phyloP scores from a whole-genome alignment of 2,888 invertebrate species.

The Mantis religiosa region DNA sequence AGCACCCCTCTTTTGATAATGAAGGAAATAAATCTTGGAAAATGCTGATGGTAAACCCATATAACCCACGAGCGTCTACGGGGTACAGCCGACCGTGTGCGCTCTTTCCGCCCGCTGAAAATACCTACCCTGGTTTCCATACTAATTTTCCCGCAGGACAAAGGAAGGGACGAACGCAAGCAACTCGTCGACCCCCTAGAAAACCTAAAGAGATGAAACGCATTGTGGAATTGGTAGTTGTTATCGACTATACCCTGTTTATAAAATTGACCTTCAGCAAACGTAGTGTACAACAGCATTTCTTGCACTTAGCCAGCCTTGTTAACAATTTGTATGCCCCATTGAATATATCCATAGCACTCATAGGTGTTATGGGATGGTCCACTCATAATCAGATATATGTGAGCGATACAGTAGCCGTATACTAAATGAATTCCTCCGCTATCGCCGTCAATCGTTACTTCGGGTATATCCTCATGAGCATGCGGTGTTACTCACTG shows the following conservation, averaged over 20 bases:
- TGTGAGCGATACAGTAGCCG: background rate
- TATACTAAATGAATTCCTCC: background rate
- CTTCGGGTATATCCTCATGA: background rate
- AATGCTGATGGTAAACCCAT: too few species aligned
- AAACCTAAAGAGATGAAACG: too few species aligned
- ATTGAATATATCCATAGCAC: background rate
- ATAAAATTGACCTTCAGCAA: background rate
- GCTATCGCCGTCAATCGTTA: background rate
- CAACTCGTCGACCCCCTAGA: too few species aligned
- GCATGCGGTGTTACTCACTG: background rate
- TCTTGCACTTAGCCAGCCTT: background rate
- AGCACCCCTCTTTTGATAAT: too few species aligned
- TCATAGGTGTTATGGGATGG: background rate
- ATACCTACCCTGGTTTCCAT: too few species aligned
- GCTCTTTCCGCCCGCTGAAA: too few species aligned
- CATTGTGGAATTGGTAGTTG: background rate
- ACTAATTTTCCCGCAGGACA: too few species aligned
- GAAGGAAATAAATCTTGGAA: too few species aligned
- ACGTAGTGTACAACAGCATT: background rate
- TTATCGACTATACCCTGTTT: background rate
- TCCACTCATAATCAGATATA: background rate
- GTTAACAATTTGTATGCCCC: background rate
- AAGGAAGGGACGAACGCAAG: too few species aligned
- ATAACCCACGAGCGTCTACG: too few species aligned
- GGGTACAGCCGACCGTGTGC: too few species aligned